These are phyloP conservation scores for Mallotus villosus DNA, from an alignment of 2,797 vertebrate genomes.

Conservation along the genomic window DNA sequence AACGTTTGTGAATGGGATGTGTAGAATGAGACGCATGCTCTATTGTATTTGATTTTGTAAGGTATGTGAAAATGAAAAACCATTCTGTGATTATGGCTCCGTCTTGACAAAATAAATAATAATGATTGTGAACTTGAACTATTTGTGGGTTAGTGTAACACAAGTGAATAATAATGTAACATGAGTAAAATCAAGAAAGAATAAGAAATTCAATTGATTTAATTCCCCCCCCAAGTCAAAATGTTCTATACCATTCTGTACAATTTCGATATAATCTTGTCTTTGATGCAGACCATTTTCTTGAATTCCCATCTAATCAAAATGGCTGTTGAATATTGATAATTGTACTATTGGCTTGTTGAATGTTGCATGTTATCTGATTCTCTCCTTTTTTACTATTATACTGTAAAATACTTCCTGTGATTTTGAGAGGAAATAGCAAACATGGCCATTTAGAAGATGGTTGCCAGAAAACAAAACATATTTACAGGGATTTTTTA, in stretches of 20 bases:
- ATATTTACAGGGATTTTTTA: conserved; percentile 51
- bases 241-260: conserved; percentile 43
- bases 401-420: conserved; percentile 57
- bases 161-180: conserved; percentile 30
- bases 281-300: conserved; percentile 65
- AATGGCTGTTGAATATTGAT: conserved; percentile 60
- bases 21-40: conserved; percentile 65
- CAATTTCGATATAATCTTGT: conserved; percentile 68
- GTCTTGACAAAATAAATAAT: neutral
- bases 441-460: conserved; percentile 50
- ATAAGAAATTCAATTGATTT: conserved; percentile 21
- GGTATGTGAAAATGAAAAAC: conserved; percentile 21
- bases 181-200: conserved; percentile 27
- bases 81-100: neutral
- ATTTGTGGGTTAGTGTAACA: conserved; percentile 13
- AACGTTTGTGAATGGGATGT: conserved; percentile 48
- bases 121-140: neutral
- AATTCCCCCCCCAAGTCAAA: conserved; percentile 32
- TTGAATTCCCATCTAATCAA: conserved; percentile 55
- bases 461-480: conserved; percentile 46
- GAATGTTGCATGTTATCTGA: conserved; percentile 76
- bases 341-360: conserved; percentile 74
- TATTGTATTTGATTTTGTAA: conserved; percentile 55
- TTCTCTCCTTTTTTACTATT: conserved; percentile 58
- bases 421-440: conserved; percentile 47